phyloP scores from a whole-genome alignment of 2,113 vertebrate species.

The Mugil cephalus region DNA sequence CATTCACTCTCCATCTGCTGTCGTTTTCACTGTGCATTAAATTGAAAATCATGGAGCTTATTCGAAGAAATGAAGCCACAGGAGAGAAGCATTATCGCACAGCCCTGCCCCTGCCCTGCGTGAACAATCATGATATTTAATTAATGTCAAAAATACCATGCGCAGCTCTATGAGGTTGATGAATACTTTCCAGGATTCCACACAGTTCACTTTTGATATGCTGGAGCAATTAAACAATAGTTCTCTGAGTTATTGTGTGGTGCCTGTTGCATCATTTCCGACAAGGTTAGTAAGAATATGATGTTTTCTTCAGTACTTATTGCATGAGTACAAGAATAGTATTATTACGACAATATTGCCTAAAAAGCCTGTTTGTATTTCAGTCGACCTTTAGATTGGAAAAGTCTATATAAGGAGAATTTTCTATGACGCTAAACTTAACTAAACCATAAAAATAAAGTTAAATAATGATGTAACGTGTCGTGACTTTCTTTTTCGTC shows the following conservation, averaged over 20 bases:
- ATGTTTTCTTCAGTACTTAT: constrained; percentile 24
- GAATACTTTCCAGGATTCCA: neutral
- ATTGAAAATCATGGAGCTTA: neutral
- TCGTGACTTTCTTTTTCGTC: constrained; percentile 19
- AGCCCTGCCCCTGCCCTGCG: neutral
- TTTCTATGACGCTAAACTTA: neutral
- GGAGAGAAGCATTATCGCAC: neutral
- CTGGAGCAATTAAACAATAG: neutral
- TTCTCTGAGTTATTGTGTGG: neutral
- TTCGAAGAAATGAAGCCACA: constrained; percentile 1
- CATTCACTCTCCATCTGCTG: neutral
- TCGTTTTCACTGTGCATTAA: constrained; percentile 13
- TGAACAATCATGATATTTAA: neutral
- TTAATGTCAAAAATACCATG: neutral
- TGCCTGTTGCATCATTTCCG: constrained; percentile 3
- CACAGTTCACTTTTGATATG: neutral
- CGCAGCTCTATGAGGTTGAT: neutral
- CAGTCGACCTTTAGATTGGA: too few species aligned
- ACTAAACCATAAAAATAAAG: neutral
- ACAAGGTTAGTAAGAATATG: too few species aligned
- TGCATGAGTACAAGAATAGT: constrained; percentile 11
- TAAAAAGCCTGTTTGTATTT: too few species aligned
- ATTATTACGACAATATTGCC: neutral
- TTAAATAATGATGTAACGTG: constrained; percentile 10
- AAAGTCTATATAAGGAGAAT: neutral